These are phyloP conservation scores for Andrena marginata DNA, from an alignment of 2,888 invertebrate genomes.

Conservation along the genomic window DNA sequence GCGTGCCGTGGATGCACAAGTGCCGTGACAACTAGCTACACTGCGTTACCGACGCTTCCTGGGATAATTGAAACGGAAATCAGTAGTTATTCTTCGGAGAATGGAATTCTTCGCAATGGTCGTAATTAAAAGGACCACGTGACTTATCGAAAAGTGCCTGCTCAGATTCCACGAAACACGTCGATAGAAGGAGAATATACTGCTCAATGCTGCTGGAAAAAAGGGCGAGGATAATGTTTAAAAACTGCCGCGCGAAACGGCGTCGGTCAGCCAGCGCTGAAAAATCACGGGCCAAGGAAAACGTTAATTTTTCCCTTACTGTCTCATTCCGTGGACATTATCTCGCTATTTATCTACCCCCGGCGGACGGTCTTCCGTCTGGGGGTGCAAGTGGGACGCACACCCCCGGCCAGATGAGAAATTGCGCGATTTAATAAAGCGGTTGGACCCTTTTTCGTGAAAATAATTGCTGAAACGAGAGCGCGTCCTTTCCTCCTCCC, in stretches of 20 bases:
- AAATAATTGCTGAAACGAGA: conserved; percentile 63
- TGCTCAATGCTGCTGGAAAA: background rate
- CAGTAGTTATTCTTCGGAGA: no score
- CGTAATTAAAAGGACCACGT: no score
- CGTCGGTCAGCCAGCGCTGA: conserved; percentile 4
- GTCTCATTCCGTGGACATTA: conserved; percentile 47
- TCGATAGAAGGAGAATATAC: background rate
- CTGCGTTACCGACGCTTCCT: background rate
- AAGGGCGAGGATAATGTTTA: background rate
- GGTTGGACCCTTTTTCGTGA: conserved; percentile 49
- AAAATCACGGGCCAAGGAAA: conserved; percentile 54
- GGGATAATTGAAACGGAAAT: no score
- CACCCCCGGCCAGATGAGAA: conserved; percentile 53
- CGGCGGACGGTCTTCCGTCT: conserved; percentile 32
- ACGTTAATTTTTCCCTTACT: conserved; percentile 58
- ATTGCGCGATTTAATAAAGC: conserved; percentile 68
- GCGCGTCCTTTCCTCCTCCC: conserved; percentile 18
- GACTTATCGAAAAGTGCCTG: background rate
- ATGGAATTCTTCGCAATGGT: no score
- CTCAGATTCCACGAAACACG: background rate
- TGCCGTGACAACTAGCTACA: background rate
- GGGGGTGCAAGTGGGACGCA: conserved; percentile 31
- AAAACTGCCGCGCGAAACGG: background rate
- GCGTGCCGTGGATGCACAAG: background rate
- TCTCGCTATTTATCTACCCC: conserved; percentile 62